phyloP scores from a whole-genome alignment of 2,113 vertebrate genomes.

The Toxotes jaculatrix region DNA sequence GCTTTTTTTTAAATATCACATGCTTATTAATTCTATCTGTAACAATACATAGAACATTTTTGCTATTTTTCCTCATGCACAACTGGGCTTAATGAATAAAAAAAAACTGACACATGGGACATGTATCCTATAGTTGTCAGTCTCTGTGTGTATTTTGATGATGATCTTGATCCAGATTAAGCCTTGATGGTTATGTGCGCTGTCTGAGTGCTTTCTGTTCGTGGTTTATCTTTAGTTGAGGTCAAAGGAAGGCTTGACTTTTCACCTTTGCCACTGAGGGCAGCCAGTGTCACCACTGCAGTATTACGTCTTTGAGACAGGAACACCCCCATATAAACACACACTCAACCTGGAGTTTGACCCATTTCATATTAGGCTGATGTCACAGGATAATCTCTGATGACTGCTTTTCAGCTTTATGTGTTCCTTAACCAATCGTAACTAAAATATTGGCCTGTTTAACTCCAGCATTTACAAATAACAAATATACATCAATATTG shows the following conservation, averaged over 20 bases:
- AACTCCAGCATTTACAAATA: not conserved
- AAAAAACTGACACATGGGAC: not conserved
- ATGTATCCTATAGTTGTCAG: not conserved
- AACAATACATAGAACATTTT: not conserved
- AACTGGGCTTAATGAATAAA: not conserved
- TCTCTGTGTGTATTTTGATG: slow-evolving; percentile 14
- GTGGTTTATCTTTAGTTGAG: slow-evolving; percentile 31
- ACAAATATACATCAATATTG: too few species aligned
- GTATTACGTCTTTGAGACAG: slow-evolving; percentile 25
- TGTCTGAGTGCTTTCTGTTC: slow-evolving; percentile 8
- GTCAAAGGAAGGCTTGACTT: slow-evolving; percentile 19
- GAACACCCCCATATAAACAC: slow-evolving; percentile 9
- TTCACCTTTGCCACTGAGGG: slow-evolving; percentile 26
- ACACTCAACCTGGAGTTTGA: not conserved
- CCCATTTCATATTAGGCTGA: not conserved
- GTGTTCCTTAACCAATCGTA: not conserved
- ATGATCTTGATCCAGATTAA: slow-evolving; percentile 43
- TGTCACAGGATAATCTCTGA: slow-evolving; percentile 1
- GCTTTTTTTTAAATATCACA: not conserved
- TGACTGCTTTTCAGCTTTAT: not conserved
- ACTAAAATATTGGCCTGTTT: not conserved
- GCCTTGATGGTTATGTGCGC: not conserved
- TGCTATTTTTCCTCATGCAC: not conserved
- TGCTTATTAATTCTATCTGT: not conserved
- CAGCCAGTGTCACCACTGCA: slow-evolving; percentile 7